Evolutionary conservation across 2,888 invertebrate species (phyloP), one percentile per base, ranked within the genome.

Genomic region (Drosophila melanosoma): DNA sequence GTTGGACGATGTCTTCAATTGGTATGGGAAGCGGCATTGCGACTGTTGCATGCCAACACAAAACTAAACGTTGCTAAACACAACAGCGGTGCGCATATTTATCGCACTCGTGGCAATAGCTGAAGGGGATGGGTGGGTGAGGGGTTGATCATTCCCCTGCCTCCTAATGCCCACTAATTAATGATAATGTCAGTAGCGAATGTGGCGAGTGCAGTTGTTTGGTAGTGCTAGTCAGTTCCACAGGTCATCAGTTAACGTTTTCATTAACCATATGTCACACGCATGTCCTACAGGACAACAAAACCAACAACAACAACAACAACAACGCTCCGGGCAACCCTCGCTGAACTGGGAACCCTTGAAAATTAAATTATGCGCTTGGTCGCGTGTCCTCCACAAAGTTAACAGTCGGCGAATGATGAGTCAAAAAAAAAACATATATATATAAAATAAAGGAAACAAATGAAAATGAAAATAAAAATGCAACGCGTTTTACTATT

Each of bases 201-300:
- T 68, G 57, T 56, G 51, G n/a, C 53, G 35, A 45, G 26, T 54
- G 35, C 49, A 48, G 36, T 52, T 17, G 51, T 26, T 26, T 26
- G 17, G n/a, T 10, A 38, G n/a, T 38, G 54, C 38, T 15, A 45
- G 26, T 26, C 63, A 40, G 54, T 70, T 54, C 74, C 66, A 74
- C 81, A 76, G 81, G 57, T 85, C 83, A 82, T 80, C 88, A 82
- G 84, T 88, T 86, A 87, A 89, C 89, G 75, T 88, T 86, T 89
- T 87, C 87, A 87, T 87, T 87, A 89, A 89, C 89, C 87, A 87
- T 87, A 87, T 87, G 87, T 89, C 87, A 89, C 89, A 89, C 89
- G 87, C 89, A 86, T 79, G 78, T 83, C 76, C 74, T 70, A 54
- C 49, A 58, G 69, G 69, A 69, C 65, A 29, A 62, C 56, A 57